phyloP scores from a whole-genome alignment of 2,113 vertebrate genomes.

The Paracanthobrama guichenoti region DNA sequence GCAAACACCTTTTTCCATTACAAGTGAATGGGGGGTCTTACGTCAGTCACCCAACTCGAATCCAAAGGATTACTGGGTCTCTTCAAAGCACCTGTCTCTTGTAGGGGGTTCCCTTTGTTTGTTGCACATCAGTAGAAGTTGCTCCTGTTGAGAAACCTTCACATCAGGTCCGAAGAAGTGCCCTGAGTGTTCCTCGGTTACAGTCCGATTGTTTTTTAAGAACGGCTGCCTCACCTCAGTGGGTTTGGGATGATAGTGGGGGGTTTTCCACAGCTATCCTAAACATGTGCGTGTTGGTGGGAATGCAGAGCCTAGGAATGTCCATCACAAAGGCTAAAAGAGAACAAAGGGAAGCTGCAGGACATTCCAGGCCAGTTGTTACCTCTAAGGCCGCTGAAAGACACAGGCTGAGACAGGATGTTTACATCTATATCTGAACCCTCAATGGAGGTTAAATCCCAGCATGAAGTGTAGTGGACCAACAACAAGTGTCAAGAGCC shows the following conservation, averaged over 20 bases:
- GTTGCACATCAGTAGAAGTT: conserved; percentile 24
- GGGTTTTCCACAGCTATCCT: conserved; percentile 38
- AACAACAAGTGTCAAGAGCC: conserved; percentile 39
- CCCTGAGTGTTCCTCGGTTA: neutral
- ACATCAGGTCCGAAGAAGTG: no score
- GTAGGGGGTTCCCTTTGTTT: conserved; percentile 20
- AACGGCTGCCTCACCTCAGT: neutral
- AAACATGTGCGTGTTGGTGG: conserved; percentile 38
- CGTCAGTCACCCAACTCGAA: conserved; percentile 29
- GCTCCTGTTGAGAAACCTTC: neutral
- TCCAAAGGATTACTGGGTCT: conserved; percentile 27
- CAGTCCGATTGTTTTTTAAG: neutral
- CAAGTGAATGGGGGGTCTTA: conserved; percentile 41
- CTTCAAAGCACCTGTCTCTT: conserved; percentile 55
- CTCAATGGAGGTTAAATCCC: conserved; percentile 35
- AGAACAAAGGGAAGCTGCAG: conserved; percentile 60
- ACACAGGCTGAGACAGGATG: conserved; percentile 43
- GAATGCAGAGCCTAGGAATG: conserved; percentile 55
- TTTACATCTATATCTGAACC: conserved; percentile 42
- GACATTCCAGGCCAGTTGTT: conserved; percentile 40
- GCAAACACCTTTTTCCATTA: conserved; percentile 54
- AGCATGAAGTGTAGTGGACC: conserved; percentile 33
- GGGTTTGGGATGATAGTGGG: neutral
- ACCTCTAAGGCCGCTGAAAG: conserved; percentile 31
- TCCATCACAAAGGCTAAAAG: conserved; percentile 66